Conservation (phyloP, 1,140 invertebrate genomes). For the Ips nitidus region DNA sequence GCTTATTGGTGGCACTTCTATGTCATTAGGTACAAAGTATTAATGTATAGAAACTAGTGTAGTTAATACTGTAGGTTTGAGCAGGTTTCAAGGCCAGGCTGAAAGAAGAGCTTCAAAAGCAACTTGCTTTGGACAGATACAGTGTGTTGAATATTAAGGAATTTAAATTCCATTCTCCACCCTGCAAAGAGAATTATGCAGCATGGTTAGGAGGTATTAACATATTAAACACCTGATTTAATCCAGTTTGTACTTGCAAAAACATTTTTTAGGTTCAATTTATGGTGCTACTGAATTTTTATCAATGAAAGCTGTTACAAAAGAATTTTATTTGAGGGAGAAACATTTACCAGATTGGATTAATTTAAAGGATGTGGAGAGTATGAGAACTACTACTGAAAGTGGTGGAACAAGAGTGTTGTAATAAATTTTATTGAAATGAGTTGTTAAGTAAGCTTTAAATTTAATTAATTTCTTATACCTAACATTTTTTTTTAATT, state of each 20-base stretch:
- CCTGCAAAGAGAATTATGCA: constrained; percentile 81
- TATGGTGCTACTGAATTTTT: constrained; percentile 82
- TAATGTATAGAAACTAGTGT: background rate
- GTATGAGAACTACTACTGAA: background rate
- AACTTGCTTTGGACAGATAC: constrained; percentile 67
- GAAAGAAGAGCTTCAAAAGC: constrained; percentile 68
- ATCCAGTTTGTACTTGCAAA: background rate
- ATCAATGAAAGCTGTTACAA: constrained; percentile 68
- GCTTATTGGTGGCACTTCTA: constrained; percentile 80
- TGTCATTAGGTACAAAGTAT: constrained; percentile 61
- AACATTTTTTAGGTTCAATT: constrained; percentile 66
- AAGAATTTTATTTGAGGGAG: constrained; percentile 72
- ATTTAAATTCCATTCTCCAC: constrained; percentile 78
- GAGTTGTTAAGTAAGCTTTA: too few relatives aligned
- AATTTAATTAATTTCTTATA: too few relatives aligned
- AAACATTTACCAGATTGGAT: constrained; percentile 80
- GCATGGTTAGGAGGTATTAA: constrained; percentile 77
- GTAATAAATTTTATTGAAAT: background rate
- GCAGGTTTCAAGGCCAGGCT: constrained; percentile 71
- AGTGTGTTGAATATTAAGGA: constrained; percentile 63
- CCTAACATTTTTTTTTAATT: too few relatives aligned
- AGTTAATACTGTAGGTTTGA: background rate
- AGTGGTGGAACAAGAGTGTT: constrained; percentile 8
- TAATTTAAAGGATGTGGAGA: constrained; percentile 66
- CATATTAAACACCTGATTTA: constrained; percentile 9